Evolutionary conservation across 2,888 invertebrate genomes (phyloP).

Genomic region (Beris morrisii): DNA sequence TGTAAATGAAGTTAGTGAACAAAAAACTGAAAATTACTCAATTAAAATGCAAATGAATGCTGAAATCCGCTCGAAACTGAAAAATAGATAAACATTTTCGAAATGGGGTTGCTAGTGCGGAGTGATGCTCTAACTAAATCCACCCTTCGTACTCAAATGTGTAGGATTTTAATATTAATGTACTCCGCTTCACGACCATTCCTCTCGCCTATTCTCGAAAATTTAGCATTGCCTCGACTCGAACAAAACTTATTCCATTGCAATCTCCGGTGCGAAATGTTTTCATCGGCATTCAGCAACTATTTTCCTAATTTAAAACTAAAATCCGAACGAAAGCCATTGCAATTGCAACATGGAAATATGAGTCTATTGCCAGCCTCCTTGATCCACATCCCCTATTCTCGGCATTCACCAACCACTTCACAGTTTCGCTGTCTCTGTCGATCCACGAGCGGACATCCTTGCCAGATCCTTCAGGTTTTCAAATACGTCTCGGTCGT

Average conservation of each 20-base stretch:
- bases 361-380: background rate
- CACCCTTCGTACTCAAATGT: background rate
- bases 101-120: background rate
- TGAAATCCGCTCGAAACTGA: too few relatives aligned
- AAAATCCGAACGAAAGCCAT: slow-evolving; percentile 3
- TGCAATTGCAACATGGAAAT: slow-evolving; percentile 4
- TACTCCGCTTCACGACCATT: background rate
- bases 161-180: slow-evolving; percentile 20
- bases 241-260: slow-evolving; percentile 14
- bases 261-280: slow-evolving; percentile 23
- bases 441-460: slow-evolving; percentile 9
- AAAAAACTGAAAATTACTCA: too few relatives aligned
- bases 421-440: slow-evolving; percentile 15
- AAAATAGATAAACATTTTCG: too few relatives aligned
- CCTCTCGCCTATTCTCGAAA: background rate
- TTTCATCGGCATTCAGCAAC: slow-evolving; percentile 9
- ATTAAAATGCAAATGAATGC: too few relatives aligned
- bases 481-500: slow-evolving; percentile 8
- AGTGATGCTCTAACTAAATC: slow-evolving; percentile 3
- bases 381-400: slow-evolving; percentile 9
- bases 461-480: slow-evolving; percentile 18
- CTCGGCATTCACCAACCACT: slow-evolving; percentile 22
- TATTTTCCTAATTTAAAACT: slow-evolving; percentile 5
- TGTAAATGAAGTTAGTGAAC: too few relatives aligned
- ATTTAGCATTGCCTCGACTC: slow-evolving; percentile 3